Conservation (phyloP, 2,888 invertebrate genomes). For the Cancer borealis region DNA sequence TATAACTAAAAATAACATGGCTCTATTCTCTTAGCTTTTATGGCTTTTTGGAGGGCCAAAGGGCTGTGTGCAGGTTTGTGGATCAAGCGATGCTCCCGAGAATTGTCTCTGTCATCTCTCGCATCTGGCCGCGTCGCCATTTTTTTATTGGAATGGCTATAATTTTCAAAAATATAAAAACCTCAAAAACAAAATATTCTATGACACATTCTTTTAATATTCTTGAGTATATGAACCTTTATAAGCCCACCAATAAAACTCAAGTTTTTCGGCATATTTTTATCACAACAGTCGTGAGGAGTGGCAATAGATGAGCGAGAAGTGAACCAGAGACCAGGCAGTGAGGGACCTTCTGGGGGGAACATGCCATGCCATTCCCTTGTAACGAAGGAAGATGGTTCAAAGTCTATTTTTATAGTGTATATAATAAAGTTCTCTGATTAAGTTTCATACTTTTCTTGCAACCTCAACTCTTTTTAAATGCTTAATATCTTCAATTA, state of each 20-base stretch:
- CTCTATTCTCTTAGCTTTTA: not conserved
- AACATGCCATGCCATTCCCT: not conserved
- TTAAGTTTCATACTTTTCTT: not conserved
- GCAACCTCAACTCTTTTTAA: not conserved
- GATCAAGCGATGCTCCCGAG: conserved; percentile 6
- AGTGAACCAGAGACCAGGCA: not conserved
- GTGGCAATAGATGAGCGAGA: conserved; percentile 8
- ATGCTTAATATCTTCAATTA: not conserved
- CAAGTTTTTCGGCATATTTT: not conserved
- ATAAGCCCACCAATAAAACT: not conserved
- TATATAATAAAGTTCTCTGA: conserved; percentile 13
- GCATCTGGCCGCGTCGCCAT: not conserved
- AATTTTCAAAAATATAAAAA: not conserved
- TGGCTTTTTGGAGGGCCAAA: not conserved
- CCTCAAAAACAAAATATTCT: not conserved
- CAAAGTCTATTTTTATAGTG: conserved; percentile 32
- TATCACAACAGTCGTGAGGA: not conserved
- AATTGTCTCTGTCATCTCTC: not conserved
- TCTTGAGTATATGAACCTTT: not conserved
- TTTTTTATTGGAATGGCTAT: not conserved
- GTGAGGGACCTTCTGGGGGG: not conserved
- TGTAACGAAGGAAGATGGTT: not conserved
- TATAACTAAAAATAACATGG: not conserved
- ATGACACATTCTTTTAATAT: not conserved
- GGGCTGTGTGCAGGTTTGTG: not conserved